These are phyloP conservation scores for Antennarius maculatus DNA, from an alignment of 2,797 vertebrate genomes.

Conservation along the genomic window DNA sequence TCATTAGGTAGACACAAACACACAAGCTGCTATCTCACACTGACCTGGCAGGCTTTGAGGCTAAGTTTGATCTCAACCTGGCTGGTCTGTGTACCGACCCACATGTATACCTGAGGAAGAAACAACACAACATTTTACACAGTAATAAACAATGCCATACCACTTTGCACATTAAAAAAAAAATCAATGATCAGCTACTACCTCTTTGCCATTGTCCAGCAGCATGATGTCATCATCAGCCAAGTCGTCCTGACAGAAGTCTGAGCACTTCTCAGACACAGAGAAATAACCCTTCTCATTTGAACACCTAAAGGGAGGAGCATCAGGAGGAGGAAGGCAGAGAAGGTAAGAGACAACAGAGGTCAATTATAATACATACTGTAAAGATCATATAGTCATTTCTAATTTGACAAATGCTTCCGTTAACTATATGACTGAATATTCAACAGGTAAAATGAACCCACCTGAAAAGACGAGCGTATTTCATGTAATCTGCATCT, in stretches of 20 bases:
- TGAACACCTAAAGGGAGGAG: conserved; percentile 85
- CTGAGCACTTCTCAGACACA: conserved; percentile 96
- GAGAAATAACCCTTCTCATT: conserved; percentile 98
- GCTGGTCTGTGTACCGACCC: conserved; percentile 98
- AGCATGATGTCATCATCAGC: conserved; percentile 99
- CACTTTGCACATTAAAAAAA: background rate
- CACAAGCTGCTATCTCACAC: background rate
- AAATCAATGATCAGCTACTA: conserved; percentile 33
- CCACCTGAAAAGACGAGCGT: conserved; percentile 94
- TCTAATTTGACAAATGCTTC: background rate
- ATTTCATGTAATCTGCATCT: conserved; percentile 96
- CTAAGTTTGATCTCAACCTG: conserved; percentile 99
- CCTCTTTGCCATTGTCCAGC: conserved; percentile 94
- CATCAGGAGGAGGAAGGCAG: background rate
- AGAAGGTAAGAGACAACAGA: conserved; percentile 57
- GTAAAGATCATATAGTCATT: background rate
- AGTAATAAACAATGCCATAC: background rate
- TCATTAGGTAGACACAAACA: background rate
- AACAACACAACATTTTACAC: background rate
- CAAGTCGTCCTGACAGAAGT: conserved; percentile 98
- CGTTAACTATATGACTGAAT: too few relatives aligned
- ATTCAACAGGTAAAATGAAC: background rate
- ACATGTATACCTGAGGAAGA: conserved; percentile 93
- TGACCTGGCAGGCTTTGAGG: conserved; percentile 97
- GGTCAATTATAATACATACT: background rate